These are phyloP conservation scores for Labia minor DNA, from an alignment of 2,888 invertebrate genomes.

Conservation along the genomic window DNA sequence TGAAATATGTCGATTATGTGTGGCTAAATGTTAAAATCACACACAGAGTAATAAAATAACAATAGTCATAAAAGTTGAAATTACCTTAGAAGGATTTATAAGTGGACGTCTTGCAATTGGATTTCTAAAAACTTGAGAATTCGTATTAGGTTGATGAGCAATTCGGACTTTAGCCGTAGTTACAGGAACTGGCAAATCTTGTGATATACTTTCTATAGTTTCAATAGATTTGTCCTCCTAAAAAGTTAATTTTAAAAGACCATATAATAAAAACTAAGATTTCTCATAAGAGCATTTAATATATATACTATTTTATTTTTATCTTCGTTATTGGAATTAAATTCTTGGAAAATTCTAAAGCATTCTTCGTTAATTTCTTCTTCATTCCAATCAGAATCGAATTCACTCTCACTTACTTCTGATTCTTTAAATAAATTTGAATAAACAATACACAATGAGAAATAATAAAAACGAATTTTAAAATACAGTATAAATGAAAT, in stretches of 20 bases:
- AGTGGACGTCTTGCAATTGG: not conserved
- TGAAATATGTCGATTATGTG: too few species aligned
- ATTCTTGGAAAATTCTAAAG: slow-evolving; percentile 74
- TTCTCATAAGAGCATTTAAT: not conserved
- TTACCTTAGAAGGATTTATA: not conserved
- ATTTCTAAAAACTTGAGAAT: slow-evolving; percentile 13
- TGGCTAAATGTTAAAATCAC: too few species aligned
- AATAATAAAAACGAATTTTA: too few species aligned
- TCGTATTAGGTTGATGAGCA: not conserved
- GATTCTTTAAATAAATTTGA: not conserved
- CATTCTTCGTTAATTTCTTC: slow-evolving; percentile 71
- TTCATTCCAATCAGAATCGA: slow-evolving; percentile 41
- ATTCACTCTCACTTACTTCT: not conserved
- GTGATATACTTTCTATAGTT: too few species aligned
- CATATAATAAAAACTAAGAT: too few species aligned
- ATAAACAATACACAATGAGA: not conserved
- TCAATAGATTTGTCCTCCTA: too few species aligned
- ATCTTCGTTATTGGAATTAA: slow-evolving; percentile 43
- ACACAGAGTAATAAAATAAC: too few species aligned
- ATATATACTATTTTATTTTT: slow-evolving; percentile 28
- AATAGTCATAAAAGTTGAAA: too few species aligned
- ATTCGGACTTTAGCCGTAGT: not conserved
- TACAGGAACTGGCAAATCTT: not conserved
- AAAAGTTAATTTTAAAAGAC: too few species aligned
- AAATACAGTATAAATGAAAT: not conserved